Base-by-base conservation (phyloP, 2,888 invertebrate genomes). In the Eupsilia transversa region DNA sequence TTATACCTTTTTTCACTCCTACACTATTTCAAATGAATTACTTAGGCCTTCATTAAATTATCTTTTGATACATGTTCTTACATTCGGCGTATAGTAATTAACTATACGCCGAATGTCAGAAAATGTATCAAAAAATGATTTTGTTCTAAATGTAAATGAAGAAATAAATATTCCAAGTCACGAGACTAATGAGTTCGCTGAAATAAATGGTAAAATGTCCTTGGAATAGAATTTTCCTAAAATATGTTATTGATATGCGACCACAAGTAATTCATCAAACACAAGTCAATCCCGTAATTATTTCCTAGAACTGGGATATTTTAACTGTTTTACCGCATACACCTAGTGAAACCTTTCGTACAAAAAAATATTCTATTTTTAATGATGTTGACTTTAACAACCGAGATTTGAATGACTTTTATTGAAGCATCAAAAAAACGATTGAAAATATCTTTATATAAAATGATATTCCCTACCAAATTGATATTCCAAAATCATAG, bases 101-200 rank as follows among this genome's bases (percentile, higher is more conserved):
- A 46, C 1, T n/a, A 49, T 49, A 54, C 10, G 17, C 33, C 7
- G 7, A 35, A n/a, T n/a, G 2, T 43, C 35, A 60, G 6, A 52
- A 69, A 52, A 60, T 27, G 14, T 59, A 41, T 41, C 27, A 46
- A 52, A 41, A 43, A 14, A 43, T 17, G 5, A 43, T 14, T 61
- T 23, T 23, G 2, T 38, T 49, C 4, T 12, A 27, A 38, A 30
- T n/a, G 17, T n/a, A 38, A 2, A 30, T n/a, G 7, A 54, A 56
- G 12, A 17, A 33, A 35, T 33, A 27, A 33, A 38, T 56, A 66
- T 38, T 46, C 23, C 12, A 52, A 79, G n/a, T 12, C n/a, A 33
- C 30, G 0, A 35, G n/a, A 60, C 30, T 79, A 79, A 72, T 46
- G 30, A 72, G 38, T 46, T 72, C 49, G 12, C 35, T 35, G 73